Conservation (phyloP, 2,113 vertebrate genomes). For the Struthio camelus region DNA sequence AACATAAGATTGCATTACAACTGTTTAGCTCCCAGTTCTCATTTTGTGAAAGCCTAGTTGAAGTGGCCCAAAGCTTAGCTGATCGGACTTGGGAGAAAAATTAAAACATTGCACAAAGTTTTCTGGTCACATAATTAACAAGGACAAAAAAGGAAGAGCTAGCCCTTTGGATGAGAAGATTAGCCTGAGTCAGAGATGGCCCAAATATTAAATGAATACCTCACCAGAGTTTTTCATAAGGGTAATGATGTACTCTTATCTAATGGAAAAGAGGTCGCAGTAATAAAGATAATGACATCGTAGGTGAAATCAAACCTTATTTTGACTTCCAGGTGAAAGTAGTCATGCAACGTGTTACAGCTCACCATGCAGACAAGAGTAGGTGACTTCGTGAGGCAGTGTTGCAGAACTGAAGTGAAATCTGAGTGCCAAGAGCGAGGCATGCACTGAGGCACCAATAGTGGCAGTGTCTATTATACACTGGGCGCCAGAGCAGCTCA, state of each 20-base stretch:
- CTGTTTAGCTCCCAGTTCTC: neutral
- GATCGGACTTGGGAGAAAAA: neutral
- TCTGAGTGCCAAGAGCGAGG: neutral
- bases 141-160: neutral
- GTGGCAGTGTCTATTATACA: neutral
- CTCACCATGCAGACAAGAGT: neutral
- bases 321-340: slow-evolving; percentile 8
- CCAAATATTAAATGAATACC: neutral
- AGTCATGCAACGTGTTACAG: accelerated
- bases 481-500: neutral
- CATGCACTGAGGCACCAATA: accelerated
- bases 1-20: neutral
- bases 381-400: neutral
- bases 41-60: neutral
- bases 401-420: neutral
- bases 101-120: neutral
- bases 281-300: neutral
- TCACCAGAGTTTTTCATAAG: neutral
- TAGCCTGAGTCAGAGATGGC: neutral
- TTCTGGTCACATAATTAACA: neutral
- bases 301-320: neutral
- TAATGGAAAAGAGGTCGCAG: neutral
- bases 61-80: neutral
- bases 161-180: neutral
- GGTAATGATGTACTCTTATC: neutral